Percentiles rank a stretch among this genome's conserved stretches.
phyloP scores from a whole-genome alignment of 2,888 invertebrate species.

The Uloborus plumipes region DNA sequence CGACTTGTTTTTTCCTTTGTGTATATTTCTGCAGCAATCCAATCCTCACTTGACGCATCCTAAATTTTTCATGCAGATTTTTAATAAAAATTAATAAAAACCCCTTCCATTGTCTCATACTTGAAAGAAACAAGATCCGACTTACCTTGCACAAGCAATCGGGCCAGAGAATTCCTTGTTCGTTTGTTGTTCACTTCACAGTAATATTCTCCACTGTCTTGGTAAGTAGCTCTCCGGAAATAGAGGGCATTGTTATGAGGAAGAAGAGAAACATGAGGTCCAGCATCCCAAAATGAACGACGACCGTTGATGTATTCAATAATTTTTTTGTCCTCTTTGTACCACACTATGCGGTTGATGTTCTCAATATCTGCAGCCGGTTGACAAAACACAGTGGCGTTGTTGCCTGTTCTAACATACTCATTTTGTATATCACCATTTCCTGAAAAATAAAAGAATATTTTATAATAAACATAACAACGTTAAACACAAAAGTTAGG shows the following conservation, averaged over 20 bases:
- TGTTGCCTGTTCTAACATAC: slow-evolving; percentile 62
- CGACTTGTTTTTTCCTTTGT: too few species aligned
- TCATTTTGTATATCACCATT: slow-evolving; percentile 65
- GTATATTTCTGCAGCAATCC: too few species aligned
- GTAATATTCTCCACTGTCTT: slow-evolving; percentile 66
- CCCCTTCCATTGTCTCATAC: too few species aligned
- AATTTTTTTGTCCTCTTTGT: slow-evolving; percentile 66
- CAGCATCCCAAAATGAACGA: slow-evolving; percentile 62
- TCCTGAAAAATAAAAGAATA: slow-evolving; percentile 22
- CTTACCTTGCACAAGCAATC: slow-evolving; percentile 66
- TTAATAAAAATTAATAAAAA: too few species aligned
- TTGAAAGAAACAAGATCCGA: too few species aligned
- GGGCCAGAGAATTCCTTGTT: slow-evolving; percentile 50
- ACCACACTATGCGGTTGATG: slow-evolving; percentile 65
- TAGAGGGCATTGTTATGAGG: slow-evolving; percentile 63
- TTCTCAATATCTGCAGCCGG: slow-evolving; percentile 61
- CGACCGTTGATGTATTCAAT: slow-evolving; percentile 55
- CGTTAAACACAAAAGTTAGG: too few species aligned
- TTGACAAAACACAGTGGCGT: slow-evolving; percentile 64
- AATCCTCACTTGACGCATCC: too few species aligned
- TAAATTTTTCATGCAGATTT: too few species aligned
- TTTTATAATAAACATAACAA: background rate
- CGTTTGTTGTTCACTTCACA: slow-evolving; percentile 65
- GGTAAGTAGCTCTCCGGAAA: slow-evolving; percentile 58
- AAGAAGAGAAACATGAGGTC: slow-evolving; percentile 57